Base-by-base conservation (phyloP, 1,140 invertebrate genomes). In the Nomia melanderi region DNA sequence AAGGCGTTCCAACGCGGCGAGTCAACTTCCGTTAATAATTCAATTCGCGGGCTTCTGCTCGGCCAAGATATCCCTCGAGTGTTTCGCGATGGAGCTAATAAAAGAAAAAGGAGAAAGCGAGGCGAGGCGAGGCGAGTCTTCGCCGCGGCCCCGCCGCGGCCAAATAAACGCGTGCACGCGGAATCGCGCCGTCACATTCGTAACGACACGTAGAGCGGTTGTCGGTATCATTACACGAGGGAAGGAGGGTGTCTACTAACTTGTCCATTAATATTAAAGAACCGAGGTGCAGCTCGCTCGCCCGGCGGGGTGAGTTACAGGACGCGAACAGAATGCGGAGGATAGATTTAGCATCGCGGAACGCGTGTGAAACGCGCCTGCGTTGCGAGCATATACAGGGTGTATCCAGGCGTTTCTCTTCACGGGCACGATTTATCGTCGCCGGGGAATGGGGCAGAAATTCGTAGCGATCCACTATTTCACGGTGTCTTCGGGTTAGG, bases 241-340 rank as follows among this genome's bases (percentile, higher is more conserved):
- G 66, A 54, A 79, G 69, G 60, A 84, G 86, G 86, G 82, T 87
- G 86, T 86, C 87, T 87, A 86, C 88, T 91, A 91, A 91, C 90
- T 90, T 88, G 88, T 88, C 85, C 90, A 89, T 91, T 91, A 91
- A 91, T 91, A 91, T 91, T 91, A 88, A 91, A 90, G 89, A 85
- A 86, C 86, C 83, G 67, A 86, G 88, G 88, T 87, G 87, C 67
- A 63, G 70, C 53, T n/a, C 29, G 33, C 70, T 57, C 47, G 73
- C 79, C 44, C 47, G 72, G 59, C 47, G 72, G 59, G 59, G 33
- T 62, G 59, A 41, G 62, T 74, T 56, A 33, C 62, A 54, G 72
- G 50, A 74, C 62, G 62, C 72, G 69, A 39, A 2, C 50, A 59
- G 65, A 76, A 67, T 60, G 50, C 44, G 72, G 78, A 60, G 74